Base-by-base conservation (phyloP, 2,888 invertebrate species). In the Nephrotoma guestfalica region DNA sequence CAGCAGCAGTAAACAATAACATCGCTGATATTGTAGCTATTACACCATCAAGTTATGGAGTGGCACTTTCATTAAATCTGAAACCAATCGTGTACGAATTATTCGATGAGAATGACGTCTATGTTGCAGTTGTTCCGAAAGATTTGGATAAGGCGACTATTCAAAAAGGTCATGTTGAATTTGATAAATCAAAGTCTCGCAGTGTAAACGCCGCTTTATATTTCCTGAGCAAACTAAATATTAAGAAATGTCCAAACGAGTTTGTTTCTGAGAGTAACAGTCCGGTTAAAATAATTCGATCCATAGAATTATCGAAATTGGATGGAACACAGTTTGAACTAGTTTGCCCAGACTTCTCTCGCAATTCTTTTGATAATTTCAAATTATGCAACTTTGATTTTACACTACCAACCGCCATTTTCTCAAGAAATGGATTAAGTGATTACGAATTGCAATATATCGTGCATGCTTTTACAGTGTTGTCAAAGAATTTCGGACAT, bases 1-100 rank as follows among this genome's bases (percentile, higher is more conserved):
- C 90, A 41, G 88, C 89, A 86, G 89, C 90, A 6, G 88, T 91
- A 18, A 43, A 86, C 11, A 88, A 89, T 57, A 88, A 88, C 30
- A 89, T 90, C 86, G 90, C 90, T 4, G 91, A 91, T 88, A 88
- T 90, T 87, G 88, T 88, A 0, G 88, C 90, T 18, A 45, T 85
- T 41, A 6, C 71, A 1, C 18, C 71, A 2, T 11, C 9, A 71
- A 7, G 9, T 93, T 93, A 0, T 94, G 90, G 41, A 94, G 91
- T 30, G 94, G 91, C 90, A 0, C 88, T 89, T 2, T 87, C 89
- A 30, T 87, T 88, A 4, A 88, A 89, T 71, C 88, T 91, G 1
- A 88, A 89, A 83, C 91, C 91, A 1, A 86, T 91, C 57, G 87
- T 91, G 7, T 91, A 90, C 86, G 91, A 91, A 88, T 88, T 89